Base-by-base conservation (phyloP, 2,113 vertebrate genomes). In the Gulo gulo region DNA sequence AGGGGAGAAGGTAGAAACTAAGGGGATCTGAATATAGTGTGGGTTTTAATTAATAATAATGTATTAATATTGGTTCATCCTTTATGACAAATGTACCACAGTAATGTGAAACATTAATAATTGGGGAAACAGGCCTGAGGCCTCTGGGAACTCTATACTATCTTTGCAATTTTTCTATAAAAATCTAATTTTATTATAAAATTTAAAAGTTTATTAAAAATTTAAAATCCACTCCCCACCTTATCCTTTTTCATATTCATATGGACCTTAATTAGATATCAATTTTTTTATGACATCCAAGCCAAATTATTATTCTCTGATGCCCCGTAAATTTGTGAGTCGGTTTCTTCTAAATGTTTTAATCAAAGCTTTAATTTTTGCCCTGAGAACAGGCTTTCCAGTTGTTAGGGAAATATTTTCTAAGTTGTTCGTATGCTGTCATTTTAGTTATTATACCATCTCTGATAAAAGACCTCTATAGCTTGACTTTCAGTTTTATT, bases 401-500 rank as follows among this genome's bases (percentile, higher is more conserved):
- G 31, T 76, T 96, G 34, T 86, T 88, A 65, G 50, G 61, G 61
- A 85, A 95, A 93, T 79, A 92, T 88, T 97, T 93, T 94, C 76
- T 57, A 74, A 88, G 88, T 95, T 94, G n/a, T 90, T 24, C 47
- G 9, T 26, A 26, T 47, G 65, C 67, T 97, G 39, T 97, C 96
- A 69, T 8, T 55, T 97, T 45, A 87, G 2, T 95, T 96, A 94
- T 84, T 97, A 95, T 16, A 31, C 82, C 0, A 4, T 31, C 80
- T 83, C 73, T 65, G 89, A 97, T 57, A 97, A 86, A 47, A 97
- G 9, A 81, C 29, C 65, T n/a, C 45, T 47, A 55, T 39, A 92
- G 95, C 91, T 97, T 98, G 57, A 92, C 84, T 87, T 85, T 79
- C 73, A 55, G 31, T 83, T 92, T 94, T 97, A 86, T 96, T 98